Conservation (phyloP, 2,888 invertebrate species). For the Ommatoiulus sabulosus region DNA sequence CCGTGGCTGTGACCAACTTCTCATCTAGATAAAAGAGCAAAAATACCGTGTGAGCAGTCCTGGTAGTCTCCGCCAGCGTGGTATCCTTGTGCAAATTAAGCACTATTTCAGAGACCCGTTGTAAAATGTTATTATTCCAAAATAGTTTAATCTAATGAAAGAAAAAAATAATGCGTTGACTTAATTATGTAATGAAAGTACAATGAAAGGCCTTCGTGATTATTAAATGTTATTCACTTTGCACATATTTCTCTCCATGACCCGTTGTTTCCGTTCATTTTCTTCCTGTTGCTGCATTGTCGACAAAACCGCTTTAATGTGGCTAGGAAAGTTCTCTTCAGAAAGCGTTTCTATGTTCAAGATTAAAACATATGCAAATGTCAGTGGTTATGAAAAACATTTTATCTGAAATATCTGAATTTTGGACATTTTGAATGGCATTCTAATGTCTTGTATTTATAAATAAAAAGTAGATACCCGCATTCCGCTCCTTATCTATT, state of each 20-base stretch:
- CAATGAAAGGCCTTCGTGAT: neutral
- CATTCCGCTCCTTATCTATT: constrained; percentile 67
- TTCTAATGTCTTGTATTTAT: too few species aligned
- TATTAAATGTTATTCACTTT: constrained; percentile 65
- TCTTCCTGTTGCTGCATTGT: constrained; percentile 77
- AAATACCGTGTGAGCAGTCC: constrained; percentile 69
- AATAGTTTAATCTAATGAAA: constrained; percentile 72
- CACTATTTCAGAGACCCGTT: constrained; percentile 71
- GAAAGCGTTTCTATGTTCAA: constrained; percentile 71
- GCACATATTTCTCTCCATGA: constrained; percentile 74
- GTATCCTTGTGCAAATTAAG: constrained; percentile 74
- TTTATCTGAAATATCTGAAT: too few species aligned
- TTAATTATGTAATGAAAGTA: neutral
- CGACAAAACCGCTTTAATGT: constrained; percentile 76
- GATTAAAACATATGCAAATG: neutral
- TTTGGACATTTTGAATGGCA: too few species aligned
- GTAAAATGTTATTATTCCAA: constrained; percentile 74
- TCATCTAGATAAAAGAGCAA: neutral
- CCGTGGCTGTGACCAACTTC: neutral
- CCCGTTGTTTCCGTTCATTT: constrained; percentile 73
- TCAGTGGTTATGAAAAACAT: too few species aligned
- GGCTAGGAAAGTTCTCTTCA: constrained; percentile 79
- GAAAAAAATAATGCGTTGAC: constrained; percentile 17
- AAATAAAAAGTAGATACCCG: constrained; percentile 56
- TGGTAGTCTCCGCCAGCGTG: constrained; percentile 74